Evolutionary conservation across 2,113 vertebrate species (phyloP).

Genomic region (Eleginops maclovinus): DNA sequence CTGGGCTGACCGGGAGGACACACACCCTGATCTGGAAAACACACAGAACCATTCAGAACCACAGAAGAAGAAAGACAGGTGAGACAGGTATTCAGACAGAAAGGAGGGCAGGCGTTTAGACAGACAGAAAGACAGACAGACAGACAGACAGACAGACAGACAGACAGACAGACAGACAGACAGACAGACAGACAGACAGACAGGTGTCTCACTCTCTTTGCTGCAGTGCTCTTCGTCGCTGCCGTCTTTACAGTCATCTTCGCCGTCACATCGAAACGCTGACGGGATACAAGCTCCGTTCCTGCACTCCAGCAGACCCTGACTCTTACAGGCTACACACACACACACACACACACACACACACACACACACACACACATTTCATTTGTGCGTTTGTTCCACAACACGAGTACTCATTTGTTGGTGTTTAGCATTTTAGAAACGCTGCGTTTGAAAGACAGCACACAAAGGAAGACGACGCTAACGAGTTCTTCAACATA

Average conservation of each 20-base stretch:
- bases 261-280: conserved; percentile 92
- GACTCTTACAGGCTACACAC: conserved; percentile 89
- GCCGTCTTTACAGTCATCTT: conserved; percentile 94
- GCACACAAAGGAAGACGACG: too few species aligned
- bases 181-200: too few species aligned
- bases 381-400: too few species aligned
- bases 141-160: conserved; percentile 30
- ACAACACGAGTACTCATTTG: too few species aligned
- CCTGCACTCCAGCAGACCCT: conserved; percentile 91
- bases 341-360: conserved; percentile 40
- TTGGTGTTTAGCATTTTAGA: too few species aligned
- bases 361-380: conserved; percentile 45
- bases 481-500: too few species aligned
- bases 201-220: conserved; percentile 63
- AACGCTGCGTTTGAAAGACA: too few species aligned
- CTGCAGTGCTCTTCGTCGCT: conserved; percentile 93
- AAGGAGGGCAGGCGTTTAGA: too few species aligned
- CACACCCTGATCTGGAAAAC: conserved; percentile 80
- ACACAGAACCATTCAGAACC: not conserved
- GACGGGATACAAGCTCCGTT: conserved; percentile 93
- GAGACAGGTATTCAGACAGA: not conserved
- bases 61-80: too few species aligned
- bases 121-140: too few species aligned
- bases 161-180: too few species aligned
- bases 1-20: conserved; percentile 87